Percentiles rank a stretch among this genome's conserved stretches.
Evolutionary conservation across 1,140 invertebrate species (phyloP).

Genomic region (Cotesia chilonis): DNA sequence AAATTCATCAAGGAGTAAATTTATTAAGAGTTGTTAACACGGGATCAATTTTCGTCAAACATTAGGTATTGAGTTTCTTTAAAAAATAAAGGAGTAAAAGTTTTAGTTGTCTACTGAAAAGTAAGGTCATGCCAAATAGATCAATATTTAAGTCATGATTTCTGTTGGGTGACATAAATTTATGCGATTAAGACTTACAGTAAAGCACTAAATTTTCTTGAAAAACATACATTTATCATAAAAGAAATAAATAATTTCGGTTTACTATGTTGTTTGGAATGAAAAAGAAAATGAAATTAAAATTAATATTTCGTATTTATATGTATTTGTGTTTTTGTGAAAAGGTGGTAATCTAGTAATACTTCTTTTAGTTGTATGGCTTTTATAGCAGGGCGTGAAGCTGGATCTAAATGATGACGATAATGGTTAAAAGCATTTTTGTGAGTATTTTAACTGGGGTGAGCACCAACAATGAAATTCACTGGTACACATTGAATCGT

Average conservation of each 20-base stretch:
- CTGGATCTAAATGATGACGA: conserved; percentile 26
- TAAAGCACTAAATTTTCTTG: no score
- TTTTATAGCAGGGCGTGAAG: conserved; percentile 27
- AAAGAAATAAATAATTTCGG: neutral
- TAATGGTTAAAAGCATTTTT: conserved; percentile 11
- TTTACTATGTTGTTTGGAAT: neutral
- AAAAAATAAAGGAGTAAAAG: no score
- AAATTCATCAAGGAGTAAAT: no score
- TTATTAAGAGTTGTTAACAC: no score
- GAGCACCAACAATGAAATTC: conserved; percentile 27
- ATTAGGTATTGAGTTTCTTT: no score
- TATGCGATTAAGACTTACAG: no score
- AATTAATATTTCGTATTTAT: neutral
- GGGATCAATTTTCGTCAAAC: no score
- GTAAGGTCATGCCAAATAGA: no score
- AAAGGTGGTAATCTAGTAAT: conserved; percentile 15
- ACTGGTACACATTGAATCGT: conserved; percentile 8
- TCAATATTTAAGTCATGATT: no score
- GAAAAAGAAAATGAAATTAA: neutral
- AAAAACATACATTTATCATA: neutral
- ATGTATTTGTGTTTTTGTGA: neutral
- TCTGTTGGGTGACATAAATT: no score
- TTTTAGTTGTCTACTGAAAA: no score
- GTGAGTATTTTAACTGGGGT: conserved; percentile 26
- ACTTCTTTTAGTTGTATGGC: conserved; percentile 5